Percentiles rank a stretch among this genome's conserved stretches.
Conservation (phyloP, 2,113 vertebrate species). For the Anhinga anhinga region DNA sequence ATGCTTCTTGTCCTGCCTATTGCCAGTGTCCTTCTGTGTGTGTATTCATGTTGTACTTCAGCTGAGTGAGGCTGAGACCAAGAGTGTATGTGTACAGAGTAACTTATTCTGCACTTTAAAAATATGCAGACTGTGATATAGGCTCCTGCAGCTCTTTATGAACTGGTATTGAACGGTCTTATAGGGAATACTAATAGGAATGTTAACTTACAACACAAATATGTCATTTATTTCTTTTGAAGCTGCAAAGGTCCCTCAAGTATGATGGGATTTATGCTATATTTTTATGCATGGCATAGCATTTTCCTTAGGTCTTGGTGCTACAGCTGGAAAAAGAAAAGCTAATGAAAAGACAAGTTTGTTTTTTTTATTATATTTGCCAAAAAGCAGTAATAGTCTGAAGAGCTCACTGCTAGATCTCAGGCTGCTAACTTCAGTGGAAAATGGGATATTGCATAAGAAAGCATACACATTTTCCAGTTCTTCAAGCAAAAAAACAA, state of each 20-base stretch:
- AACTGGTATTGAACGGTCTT: neutral
- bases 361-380: neutral
- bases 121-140: neutral
- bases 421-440: neutral
- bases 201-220: neutral
- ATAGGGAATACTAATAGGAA: neutral
- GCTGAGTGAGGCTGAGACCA: neutral
- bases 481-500: neutral
- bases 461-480: neutral
- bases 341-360: neutral
- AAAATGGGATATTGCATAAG: neutral
- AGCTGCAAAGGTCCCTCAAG: neutral
- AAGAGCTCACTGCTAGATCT: neutral
- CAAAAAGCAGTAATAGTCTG: neutral
- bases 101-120: neutral
- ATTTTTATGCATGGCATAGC: neutral
- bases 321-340: neutral
- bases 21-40: neutral
- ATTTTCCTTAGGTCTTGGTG: neutral
- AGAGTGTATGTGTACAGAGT: neutral
- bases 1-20: neutral
- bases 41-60: neutral
- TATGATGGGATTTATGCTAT: neutral
- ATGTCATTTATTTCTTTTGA: neutral
- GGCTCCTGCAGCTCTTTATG: neutral